These are phyloP conservation scores for Dioctria linearis DNA, from an alignment of 2,888 invertebrate species.

Conservation along the genomic window DNA sequence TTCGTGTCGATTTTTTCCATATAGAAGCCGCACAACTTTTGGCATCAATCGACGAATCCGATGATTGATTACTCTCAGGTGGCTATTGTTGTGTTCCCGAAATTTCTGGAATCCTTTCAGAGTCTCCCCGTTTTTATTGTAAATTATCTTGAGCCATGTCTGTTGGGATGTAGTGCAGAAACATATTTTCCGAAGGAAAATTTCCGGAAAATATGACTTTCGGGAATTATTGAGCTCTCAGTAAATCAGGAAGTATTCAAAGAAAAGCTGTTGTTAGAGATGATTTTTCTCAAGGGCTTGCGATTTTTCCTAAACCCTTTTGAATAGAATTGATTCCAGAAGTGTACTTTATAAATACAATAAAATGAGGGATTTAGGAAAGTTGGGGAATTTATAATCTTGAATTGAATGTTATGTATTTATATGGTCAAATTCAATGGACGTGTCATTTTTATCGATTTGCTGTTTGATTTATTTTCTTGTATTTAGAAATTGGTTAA, in stretches of 20 bases:
- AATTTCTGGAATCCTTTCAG: constrained; percentile 32
- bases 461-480: too few species aligned
- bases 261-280: not conserved
- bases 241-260: constrained; percentile 37
- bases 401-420: constrained; percentile 13
- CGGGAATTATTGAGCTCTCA: constrained; percentile 40
- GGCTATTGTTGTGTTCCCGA: constrained; percentile 53
- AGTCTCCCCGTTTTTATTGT: constrained; percentile 23
- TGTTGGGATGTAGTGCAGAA: not conserved
- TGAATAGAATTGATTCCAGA: constrained; percentile 30
- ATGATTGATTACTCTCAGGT: constrained; percentile 59
- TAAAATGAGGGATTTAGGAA: constrained; percentile 16
- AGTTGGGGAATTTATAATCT: constrained; percentile 1
- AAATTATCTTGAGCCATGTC: constrained; percentile 37
- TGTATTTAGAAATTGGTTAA: too few species aligned
- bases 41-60: constrained; percentile 56
- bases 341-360: constrained; percentile 20
- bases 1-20: not conserved
- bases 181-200: constrained; percentile 24
- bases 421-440: too few species aligned
- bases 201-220: constrained; percentile 47
- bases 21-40: constrained; percentile 48
- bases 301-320: constrained; percentile 1
- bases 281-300: constrained; percentile 21
- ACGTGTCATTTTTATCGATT: too few species aligned